Percentiles rank a stretch among this genome's conserved stretches.
These are phyloP conservation scores for Autographa gamma DNA, from an alignment of 2,888 invertebrate species.

Conservation along the genomic window DNA sequence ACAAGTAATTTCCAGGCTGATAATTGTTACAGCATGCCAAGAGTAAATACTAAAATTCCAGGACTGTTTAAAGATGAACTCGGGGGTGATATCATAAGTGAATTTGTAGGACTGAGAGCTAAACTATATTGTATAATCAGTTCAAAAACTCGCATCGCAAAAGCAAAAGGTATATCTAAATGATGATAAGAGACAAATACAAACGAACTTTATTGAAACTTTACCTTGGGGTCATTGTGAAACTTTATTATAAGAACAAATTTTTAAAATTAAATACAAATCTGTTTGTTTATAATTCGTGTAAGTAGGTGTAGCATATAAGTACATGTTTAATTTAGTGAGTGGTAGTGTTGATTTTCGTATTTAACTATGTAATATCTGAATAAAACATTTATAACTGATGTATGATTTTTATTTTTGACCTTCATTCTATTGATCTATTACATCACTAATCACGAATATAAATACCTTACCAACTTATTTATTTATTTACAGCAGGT, in stretches of 20 bases:
- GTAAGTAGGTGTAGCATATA: too few species aligned
- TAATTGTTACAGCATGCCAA: background rate
- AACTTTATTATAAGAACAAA: background rate
- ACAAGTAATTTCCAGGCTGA: constrained; percentile 1
- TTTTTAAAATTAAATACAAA: background rate
- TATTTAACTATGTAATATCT: too few species aligned
- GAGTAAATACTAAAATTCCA: background rate
- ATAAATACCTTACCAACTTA: too few species aligned
- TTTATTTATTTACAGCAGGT: too few species aligned
- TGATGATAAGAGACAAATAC: constrained; percentile 9
- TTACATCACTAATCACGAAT: too few species aligned
- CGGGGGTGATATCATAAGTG: background rate
- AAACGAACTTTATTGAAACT: background rate
- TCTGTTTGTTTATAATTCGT: background rate
- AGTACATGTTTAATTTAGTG: too few species aligned
- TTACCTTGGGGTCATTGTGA: constrained; percentile 14
- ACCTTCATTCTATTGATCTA: too few species aligned
- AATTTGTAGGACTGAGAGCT: constrained; percentile 7
- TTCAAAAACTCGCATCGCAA: background rate
- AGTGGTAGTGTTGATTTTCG: too few species aligned
- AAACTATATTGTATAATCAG: constrained; percentile 2
- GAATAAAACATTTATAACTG: too few species aligned
- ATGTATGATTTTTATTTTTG: too few species aligned
- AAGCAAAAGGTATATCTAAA: constrained; percentile 11
- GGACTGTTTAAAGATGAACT: constrained; percentile 3